Evolutionary conservation across 2,888 invertebrate genomes (phyloP), one percentile per base, ranked within the genome.

Genomic region (Drosophila trichaetosa): DNA sequence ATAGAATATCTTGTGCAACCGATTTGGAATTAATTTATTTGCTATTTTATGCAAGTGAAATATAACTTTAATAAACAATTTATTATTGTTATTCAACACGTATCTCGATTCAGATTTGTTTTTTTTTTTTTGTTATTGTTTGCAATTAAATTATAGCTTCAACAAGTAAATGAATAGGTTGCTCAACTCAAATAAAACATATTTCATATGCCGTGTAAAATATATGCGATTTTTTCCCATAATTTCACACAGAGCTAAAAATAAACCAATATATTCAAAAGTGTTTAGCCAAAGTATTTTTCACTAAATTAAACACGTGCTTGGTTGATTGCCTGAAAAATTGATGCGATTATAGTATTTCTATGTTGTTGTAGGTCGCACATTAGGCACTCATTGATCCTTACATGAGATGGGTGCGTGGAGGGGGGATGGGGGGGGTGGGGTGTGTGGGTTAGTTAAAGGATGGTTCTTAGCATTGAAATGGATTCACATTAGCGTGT

Each of bases 401-500:
- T 11, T 54, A 42, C 56, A 78, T 56, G 70, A 49, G 68, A 57
- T n/a, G n/a, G n/a, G n/a, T n/a, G n/a, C n/a, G n/a, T n/a, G n/a
- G n/a, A 60, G 42, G 18, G 51, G 2, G 8, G 7, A 7, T 6
- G 21, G 16, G 24, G 10, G 29, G 27, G 3, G 2, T 0, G 13
- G 7, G 16, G 7, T 8, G 0, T 4, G 24, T 24, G 4, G n/a
- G n/a, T 8, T 24, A 8, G 46, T 49, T 21, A 38, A 58, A 46
- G 71, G 74, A 62, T 34, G 49, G 38, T 59, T 71, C 49, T 56
- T 54, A 68, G 66, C 70, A 70, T 72, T 65, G 58, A 71, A 56
- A 60, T 68, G 73, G 69, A 74, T 74, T 86, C 75, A 66, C 83
- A 85, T 88, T 86, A 87, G 83, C 80, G 83, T 78, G 88, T 82